Percentiles rank a stretch among this genome's conserved stretches.
These are phyloP conservation scores for Brachyrhaphis roseni DNA, from an alignment of 2,797 vertebrate genomes.

Conservation along the genomic window DNA sequence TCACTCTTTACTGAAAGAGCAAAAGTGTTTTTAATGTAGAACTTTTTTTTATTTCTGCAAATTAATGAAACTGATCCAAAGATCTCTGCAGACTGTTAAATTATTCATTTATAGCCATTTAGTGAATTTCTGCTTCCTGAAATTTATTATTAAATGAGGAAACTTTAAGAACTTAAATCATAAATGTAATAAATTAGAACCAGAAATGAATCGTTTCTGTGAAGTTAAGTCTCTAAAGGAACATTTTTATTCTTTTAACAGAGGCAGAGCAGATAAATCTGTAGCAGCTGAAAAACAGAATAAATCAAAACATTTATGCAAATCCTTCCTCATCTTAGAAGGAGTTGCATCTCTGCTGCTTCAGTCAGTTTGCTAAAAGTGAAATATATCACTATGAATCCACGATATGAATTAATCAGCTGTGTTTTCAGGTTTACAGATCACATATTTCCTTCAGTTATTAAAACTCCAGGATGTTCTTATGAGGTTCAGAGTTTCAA, in stretches of 20 bases:
- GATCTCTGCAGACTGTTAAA: not conserved
- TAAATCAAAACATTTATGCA: not conserved
- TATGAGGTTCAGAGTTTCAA: not conserved
- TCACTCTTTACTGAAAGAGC: not conserved
- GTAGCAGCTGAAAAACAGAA: not conserved
- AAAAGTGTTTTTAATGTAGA: not conserved
- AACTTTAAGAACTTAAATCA: not conserved
- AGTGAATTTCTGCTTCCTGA: not conserved
- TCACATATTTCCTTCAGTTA: not conserved
- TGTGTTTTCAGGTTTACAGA: not conserved
- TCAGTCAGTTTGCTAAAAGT: not conserved
- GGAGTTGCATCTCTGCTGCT: not conserved
- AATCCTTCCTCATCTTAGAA: not conserved
- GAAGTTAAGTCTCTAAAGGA: not conserved
- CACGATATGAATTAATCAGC: not conserved
- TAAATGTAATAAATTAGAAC: not conserved
- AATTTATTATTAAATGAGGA: not conserved
- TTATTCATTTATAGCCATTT: not conserved
- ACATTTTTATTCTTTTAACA: not conserved
- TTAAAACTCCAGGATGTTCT: not conserved
- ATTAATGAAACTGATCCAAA: not conserved
- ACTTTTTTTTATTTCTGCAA: not conserved
- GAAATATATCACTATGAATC: not conserved
- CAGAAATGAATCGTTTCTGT: not conserved
- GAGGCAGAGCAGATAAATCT: not conserved